phyloP scores from a whole-genome alignment of 2,113 vertebrate genomes.

The Macroglossus sobrinus region DNA sequence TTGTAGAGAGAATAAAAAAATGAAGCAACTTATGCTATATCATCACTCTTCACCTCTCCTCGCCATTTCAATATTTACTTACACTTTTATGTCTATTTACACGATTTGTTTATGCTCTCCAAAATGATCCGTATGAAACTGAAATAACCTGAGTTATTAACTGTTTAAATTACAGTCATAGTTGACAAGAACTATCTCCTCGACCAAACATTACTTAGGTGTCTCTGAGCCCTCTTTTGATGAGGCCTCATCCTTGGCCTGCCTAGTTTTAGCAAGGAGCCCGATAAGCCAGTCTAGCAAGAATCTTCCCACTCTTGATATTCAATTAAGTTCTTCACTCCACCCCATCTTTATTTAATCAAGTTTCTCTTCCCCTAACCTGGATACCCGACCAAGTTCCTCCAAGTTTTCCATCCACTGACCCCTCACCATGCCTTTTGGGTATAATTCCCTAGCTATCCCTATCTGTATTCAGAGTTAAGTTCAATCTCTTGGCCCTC shows the following conservation, averaged over 20 bases:
- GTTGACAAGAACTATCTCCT: neutral
- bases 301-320: neutral
- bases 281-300: neutral
- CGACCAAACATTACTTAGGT: neutral
- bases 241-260: neutral
- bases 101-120: neutral
- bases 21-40: neutral
- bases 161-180: neutral
- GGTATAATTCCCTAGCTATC: accelerated
- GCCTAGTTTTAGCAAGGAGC: neutral
- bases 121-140: neutral
- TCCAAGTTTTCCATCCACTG: neutral
- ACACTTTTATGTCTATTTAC: neutral
- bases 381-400: neutral
- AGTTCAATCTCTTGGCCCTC: neutral
- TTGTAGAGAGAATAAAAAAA: neutral
- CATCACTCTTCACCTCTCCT: neutral
- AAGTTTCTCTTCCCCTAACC: neutral
- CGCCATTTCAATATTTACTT: neutral
- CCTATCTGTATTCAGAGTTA: neutral
- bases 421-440: too few species aligned
- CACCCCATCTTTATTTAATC: neutral
- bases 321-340: neutral
- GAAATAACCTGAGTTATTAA: neutral
- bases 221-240: neutral